Evolutionary conservation across 2,888 invertebrate species (phyloP).

Genomic region (Dyspetes luteomarginatus): DNA sequence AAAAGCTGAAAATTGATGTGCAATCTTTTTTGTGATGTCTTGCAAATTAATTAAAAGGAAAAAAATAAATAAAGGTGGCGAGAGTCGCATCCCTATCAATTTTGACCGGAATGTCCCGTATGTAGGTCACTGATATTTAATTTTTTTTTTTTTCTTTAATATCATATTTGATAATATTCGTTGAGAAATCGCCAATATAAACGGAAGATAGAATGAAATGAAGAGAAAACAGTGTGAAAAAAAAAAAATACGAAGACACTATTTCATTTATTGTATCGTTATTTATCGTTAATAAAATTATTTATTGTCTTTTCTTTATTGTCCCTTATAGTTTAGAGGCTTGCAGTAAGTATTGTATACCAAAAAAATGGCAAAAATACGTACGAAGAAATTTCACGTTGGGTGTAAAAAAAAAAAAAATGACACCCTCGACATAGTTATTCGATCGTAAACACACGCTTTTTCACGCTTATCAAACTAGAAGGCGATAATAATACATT

Average conservation of each 20-base stretch:
- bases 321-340: constrained; percentile 46
- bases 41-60: too few relatives aligned
- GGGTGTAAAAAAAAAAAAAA: neutral
- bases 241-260: neutral
- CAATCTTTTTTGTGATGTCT: too few relatives aligned
- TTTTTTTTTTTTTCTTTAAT: constrained; percentile 16
- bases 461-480: constrained; percentile 44
- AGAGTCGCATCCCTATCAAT: too few relatives aligned
- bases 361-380: constrained; percentile 40
- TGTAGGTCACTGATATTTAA: too few relatives aligned
- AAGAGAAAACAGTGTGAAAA: neutral
- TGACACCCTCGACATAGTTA: constrained; percentile 8
- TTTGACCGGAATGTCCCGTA: too few relatives aligned
- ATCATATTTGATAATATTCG: neutral
- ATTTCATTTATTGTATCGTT: constrained; percentile 9
- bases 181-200: neutral
- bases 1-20: too few relatives aligned
- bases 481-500: constrained; percentile 50
- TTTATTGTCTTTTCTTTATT: constrained; percentile 61
- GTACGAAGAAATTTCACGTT: constrained; percentile 7
- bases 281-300: constrained; percentile 51
- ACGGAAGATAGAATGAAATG: neutral
- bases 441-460: constrained; percentile 36
- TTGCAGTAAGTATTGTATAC: constrained; percentile 34
- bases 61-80: too few relatives aligned